These are phyloP conservation scores for Anas bahamensis DNA, from an alignment of 2,797 vertebrate genomes.

Conservation along the genomic window DNA sequence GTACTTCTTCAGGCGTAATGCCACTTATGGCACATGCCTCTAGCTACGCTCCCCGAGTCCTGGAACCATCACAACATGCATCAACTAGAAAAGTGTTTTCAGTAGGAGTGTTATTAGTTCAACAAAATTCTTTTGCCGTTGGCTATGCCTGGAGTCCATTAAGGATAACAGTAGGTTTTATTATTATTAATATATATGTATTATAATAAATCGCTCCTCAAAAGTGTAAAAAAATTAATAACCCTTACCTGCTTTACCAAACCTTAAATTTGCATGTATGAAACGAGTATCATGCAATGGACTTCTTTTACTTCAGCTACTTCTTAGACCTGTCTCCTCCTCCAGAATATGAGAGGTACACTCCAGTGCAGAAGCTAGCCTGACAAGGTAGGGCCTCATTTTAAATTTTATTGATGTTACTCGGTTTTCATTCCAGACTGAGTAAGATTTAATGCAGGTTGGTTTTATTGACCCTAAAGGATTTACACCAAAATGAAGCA, in stretches of 20 bases:
- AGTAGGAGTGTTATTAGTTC: background rate
- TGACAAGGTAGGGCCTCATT: background rate
- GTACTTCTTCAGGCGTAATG: background rate
- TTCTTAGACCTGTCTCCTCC: background rate
- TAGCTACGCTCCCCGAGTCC: background rate
- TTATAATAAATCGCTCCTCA: background rate
- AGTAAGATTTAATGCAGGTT: background rate
- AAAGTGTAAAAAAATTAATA: background rate
- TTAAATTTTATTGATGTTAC: background rate
- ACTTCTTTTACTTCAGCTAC: background rate
- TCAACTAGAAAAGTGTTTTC: constrained; percentile 21
- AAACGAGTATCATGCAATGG: background rate
- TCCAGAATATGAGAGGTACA: background rate
- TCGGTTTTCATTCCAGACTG: background rate
- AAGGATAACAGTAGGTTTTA: background rate
- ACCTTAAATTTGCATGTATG: background rate
- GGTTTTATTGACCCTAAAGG: background rate
- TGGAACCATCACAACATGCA: constrained; percentile 7
- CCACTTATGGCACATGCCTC: background rate
- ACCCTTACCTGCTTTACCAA: background rate
- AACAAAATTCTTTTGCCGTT: constrained; percentile 21
- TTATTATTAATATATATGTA: too few relatives aligned
- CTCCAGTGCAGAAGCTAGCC: background rate
- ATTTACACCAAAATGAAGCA: background rate
- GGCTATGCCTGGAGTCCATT: background rate